Conservation (phyloP, 2,113 vertebrate species). For the Hepsetus odoe region DNA sequence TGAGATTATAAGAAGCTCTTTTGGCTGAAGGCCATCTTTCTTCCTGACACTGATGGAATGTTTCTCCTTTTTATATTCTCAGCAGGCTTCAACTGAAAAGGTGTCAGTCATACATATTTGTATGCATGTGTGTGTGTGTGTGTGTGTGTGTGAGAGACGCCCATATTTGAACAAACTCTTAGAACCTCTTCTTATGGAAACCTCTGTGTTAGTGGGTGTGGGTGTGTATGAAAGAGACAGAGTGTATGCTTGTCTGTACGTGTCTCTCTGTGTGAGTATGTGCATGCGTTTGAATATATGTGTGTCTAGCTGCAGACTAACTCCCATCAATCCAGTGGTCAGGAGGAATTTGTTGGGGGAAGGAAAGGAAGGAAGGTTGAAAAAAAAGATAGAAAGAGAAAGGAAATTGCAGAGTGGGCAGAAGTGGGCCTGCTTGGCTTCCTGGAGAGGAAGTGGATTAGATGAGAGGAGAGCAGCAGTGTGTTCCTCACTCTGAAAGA, state of each 20-base stretch:
- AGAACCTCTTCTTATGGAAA: no score
- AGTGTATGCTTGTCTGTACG: background rate
- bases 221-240: background rate
- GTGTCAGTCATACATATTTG: background rate
- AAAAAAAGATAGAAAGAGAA: conserved; percentile 68
- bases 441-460: conserved; percentile 79
- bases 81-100: background rate
- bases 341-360: conserved; percentile 58
- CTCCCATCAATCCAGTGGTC: conserved; percentile 63
- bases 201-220: background rate
- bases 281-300: background rate
- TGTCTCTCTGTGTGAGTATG: background rate
- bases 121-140: background rate
- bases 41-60: conserved; percentile 44
- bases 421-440: conserved; percentile 79
- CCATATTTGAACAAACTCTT: background rate
- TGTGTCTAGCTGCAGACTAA: conserved; percentile 51
- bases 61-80: background rate
- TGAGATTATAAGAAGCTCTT: conserved; percentile 29
- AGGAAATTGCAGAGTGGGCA: conserved; percentile 81
- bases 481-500: conserved; percentile 68
- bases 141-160: background rate
- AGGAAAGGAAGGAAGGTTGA: conserved; percentile 32
- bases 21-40: conserved; percentile 36
- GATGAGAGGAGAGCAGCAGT: conserved; percentile 59